Base-by-base conservation (phyloP, 2,888 invertebrate species). In the Zootermopsis nevadensis region DNA sequence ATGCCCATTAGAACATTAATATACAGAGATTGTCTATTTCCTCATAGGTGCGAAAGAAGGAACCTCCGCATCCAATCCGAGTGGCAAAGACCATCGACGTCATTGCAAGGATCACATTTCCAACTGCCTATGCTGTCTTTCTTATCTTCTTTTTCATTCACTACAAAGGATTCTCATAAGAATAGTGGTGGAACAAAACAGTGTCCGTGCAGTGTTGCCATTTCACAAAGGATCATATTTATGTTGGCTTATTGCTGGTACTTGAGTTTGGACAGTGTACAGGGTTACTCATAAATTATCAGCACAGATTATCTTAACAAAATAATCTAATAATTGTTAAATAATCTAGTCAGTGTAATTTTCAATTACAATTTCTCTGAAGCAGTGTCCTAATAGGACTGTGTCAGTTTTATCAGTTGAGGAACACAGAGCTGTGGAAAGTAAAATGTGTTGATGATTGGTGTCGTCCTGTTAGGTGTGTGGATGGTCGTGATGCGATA, bases 71-170 rank as follows among this genome's bases (percentile, higher is more conserved):
- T 91, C 97, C 97, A 85, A 97, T 97, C 88, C 93, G 97, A 87
- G 96, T 97, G 88, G 97, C 97, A 87, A 97, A 97, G 92, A 97
- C 97, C 85, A 97, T 97, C 90, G 97, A 97, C 91, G 97, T 97
- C 87, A 97, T 98, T 89, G 97, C 97, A 85, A 94, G 97, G 90
- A 96, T 97, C 90, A 97, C 97, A 87, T 98, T 98, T 92, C 97
- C 97, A 87, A 94, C 96, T 87, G 97, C 97, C 89, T 98, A 96
- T 91, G 95, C 96, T 89, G 94, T 97, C 89, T 98, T 98, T 92
- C 94, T 98, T 88, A 95, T 97, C 90, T 97, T 97, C 92, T 98
- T 98, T 93, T 98, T 98, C 92, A 96, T 97, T 89, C 96, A 96
- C 92, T 97, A 97, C 92, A 96, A 96, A 77, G 81, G 81, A 74